phyloP scores from a whole-genome alignment of 1,140 invertebrate genomes.

The Cydia splendana region DNA sequence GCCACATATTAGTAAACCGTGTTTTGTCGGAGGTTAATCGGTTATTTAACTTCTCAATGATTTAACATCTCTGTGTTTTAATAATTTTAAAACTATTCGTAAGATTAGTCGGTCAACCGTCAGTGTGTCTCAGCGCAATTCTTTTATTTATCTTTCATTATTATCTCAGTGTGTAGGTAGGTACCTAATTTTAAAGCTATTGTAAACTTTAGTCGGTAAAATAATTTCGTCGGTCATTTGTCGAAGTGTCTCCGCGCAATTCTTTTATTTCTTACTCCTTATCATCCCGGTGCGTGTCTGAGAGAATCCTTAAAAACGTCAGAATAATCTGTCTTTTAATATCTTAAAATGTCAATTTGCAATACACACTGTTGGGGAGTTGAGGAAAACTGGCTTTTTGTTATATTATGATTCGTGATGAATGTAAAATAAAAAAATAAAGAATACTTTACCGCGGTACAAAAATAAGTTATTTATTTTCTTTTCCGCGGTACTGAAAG shows the following conservation, averaged over 20 bases:
- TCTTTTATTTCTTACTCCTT: background rate
- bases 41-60: too few relatives aligned
- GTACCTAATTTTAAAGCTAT: too few relatives aligned
- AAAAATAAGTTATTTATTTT: too few relatives aligned
- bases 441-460: too few relatives aligned
- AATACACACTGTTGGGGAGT: background rate
- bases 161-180: too few relatives aligned
- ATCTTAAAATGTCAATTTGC: slow-evolving; percentile 29
- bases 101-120: background rate
- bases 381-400: background rate
- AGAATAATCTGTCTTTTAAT: slow-evolving; percentile 23
- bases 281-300: slow-evolving; percentile 11
- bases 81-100: too few relatives aligned
- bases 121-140: background rate
- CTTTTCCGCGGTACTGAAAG: too few relatives aligned
- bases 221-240: background rate
- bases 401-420: background rate
- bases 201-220: background rate
- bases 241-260: background rate
- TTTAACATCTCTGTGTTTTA: too few relatives aligned
- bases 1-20: too few relatives aligned
- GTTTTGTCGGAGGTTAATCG: too few relatives aligned
- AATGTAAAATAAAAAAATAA: background rate
- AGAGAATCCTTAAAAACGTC: slow-evolving; percentile 28
- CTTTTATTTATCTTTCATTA: background rate